Conservation (phyloP, 2,888 invertebrate genomes). For the Clitarchus hookeri region DNA sequence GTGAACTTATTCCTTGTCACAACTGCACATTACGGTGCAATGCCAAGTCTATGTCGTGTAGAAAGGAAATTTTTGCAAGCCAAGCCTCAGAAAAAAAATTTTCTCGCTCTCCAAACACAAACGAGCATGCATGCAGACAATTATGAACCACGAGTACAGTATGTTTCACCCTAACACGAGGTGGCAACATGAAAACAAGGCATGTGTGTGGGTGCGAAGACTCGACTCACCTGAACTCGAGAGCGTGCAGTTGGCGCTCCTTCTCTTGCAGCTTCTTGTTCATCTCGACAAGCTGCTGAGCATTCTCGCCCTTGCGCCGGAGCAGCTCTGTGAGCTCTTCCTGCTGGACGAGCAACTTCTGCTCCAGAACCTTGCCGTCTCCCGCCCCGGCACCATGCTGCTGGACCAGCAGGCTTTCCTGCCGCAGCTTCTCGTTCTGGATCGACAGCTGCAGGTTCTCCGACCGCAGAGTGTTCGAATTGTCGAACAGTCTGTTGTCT, state of each 20-base stretch:
- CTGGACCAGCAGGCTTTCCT: constrained; percentile 58
- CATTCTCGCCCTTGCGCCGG: constrained; percentile 86
- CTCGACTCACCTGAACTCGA: constrained; percentile 68
- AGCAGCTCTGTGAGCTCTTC: constrained; percentile 93
- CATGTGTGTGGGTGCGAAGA: too few species aligned
- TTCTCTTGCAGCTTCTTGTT: constrained; percentile 84
- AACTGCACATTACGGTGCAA: too few species aligned
- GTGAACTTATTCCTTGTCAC: too few species aligned
- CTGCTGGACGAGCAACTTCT: constrained; percentile 83
- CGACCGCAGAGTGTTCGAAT: constrained; percentile 74
- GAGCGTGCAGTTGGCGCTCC: constrained; percentile 73
- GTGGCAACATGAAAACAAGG: too few species aligned
- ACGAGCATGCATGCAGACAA: too few species aligned
- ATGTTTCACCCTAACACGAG: too few species aligned
- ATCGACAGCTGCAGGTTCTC: constrained; percentile 86
- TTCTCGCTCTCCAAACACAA: too few species aligned
- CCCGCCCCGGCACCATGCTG: constrained; percentile 51
- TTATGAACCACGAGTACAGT: too few species aligned
- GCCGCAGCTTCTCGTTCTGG: constrained; percentile 79
- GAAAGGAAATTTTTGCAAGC: too few species aligned
- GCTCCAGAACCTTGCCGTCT: constrained; percentile 65
- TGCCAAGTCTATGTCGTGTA: too few species aligned
- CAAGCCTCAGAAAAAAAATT: too few species aligned
- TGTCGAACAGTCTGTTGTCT: constrained; percentile 89
- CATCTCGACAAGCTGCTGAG: constrained; percentile 90